Base-by-base conservation (phyloP, 1,140 invertebrate genomes). In the Tetragnatha versicolor region DNA sequence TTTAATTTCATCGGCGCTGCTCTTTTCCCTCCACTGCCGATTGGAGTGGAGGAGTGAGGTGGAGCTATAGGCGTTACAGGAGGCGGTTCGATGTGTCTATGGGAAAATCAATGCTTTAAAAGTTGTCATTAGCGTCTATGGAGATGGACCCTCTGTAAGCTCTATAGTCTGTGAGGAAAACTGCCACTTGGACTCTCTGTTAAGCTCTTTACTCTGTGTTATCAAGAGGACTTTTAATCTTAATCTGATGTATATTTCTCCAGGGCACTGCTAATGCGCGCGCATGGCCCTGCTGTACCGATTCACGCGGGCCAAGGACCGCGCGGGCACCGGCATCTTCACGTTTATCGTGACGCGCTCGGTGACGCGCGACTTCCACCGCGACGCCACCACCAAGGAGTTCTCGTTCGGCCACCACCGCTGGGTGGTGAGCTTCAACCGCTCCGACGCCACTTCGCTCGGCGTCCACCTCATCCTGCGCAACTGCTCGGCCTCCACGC, bases 351-450 rank as follows among this genome's bases (percentile, higher is more conserved):
- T 94, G 70, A 94, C 92, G 29, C 89, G 91, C 81, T 92, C 90
- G 60, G 92, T 93, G 81, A 93, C 92, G 7, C 86, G 92, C 35
- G 92, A 94, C 86, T 89, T 92, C 10, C 92, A 93, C 85, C 89
- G 92, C 58, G 92, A 93, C 86, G 91, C 93, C 81, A 93, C 92
- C 39, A 92, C 91, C 79, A 93, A 93, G 85, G 93, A 95, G 84
- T 92, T 95, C 84, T 90, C 90, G 31, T 94, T 93, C 86, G 93
- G 93, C 9, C 92, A 93, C 84, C 93, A 95, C 83, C 89, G 90
- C 86, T 96, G 93, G 93, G 92, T 92, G n/a, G 91, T 95, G 65
- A 92, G 92, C 2, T 94, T 95, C 85, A 91, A 91, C 0, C 89
- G 92, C 22, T 91, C 90, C 33, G 81, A 82, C 17, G 93, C 94